These are phyloP conservation scores for Drosophila pseudotalamancana DNA, from an alignment of 2,888 invertebrate genomes.

Conservation along the genomic window DNA sequence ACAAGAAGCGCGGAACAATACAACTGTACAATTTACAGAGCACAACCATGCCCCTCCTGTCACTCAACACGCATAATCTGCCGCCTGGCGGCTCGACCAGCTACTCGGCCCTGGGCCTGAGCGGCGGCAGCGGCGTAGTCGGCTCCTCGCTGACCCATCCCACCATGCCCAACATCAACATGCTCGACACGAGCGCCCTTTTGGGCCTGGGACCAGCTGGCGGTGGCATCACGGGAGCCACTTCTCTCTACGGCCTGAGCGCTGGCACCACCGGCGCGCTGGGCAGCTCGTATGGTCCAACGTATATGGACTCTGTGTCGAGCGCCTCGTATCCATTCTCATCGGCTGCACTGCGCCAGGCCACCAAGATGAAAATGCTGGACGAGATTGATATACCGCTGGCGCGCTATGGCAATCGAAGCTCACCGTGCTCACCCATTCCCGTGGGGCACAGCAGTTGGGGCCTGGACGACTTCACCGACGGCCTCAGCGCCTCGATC, in stretches of 20 bases:
- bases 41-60: slow-evolving; percentile 87
- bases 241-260: slow-evolving; percentile 78
- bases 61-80: slow-evolving; percentile 85
- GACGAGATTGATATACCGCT: slow-evolving; percentile 90
- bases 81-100: slow-evolving; percentile 84
- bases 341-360: slow-evolving; percentile 88
- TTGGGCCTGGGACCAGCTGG: slow-evolving; percentile 62
- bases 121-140: slow-evolving; percentile 74
- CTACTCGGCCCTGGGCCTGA: slow-evolving; percentile 83
- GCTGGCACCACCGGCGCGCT: slow-evolving; percentile 79
- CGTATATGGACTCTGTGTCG: slow-evolving; percentile 81
- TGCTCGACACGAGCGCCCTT: slow-evolving; percentile 81
- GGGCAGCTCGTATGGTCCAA: slow-evolving; percentile 79
- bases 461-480: slow-evolving; percentile 87
- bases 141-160: slow-evolving; percentile 83
- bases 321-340: slow-evolving; percentile 85
- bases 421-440: slow-evolving; percentile 88
- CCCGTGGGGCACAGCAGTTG: slow-evolving; percentile 87
- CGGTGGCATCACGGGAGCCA: slow-evolving; percentile 75
- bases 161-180: slow-evolving; percentile 81
- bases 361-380: slow-evolving; percentile 88
- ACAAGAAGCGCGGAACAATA: slow-evolving; percentile 83
- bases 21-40: slow-evolving; percentile 86
- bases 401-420: slow-evolving; percentile 86
- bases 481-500: slow-evolving; percentile 86